Conservation (phyloP, 2,113 vertebrate genomes). For the Sphyrna mokarran region DNA sequence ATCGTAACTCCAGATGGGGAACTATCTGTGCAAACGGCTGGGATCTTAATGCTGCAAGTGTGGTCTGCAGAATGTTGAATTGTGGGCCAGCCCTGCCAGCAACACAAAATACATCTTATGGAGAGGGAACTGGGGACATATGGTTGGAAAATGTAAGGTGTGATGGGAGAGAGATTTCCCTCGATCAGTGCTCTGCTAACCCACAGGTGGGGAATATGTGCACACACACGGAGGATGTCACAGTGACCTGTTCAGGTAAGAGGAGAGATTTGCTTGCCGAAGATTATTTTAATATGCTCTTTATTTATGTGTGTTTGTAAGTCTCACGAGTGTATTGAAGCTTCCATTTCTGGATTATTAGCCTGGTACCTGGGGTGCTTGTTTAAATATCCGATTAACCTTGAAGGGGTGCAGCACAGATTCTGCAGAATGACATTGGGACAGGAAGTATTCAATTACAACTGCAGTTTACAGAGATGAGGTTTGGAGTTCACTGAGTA, state of each 20-base stretch:
- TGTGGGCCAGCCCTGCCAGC: background rate
- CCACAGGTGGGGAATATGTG: background rate
- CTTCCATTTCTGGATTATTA: too few species aligned
- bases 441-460: too few species aligned
- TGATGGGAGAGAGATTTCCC: background rate
- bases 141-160: background rate
- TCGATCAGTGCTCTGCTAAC: background rate
- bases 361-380: too few species aligned
- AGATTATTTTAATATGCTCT: too few species aligned
- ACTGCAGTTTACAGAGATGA: too few species aligned
- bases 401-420: too few species aligned
- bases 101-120: background rate
- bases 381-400: too few species aligned
- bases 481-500: too few species aligned
- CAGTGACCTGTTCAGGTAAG: background rate
- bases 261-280: background rate
- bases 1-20: background rate
- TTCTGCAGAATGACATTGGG: too few species aligned
- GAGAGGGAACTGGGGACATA: background rate
- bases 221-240: background rate
- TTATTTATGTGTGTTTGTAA: too few species aligned
- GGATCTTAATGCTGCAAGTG: background rate
- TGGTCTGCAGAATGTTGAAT: conserved; percentile 9
- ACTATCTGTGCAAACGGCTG: background rate
- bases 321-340: too few species aligned